A percentile compares a stretch with the other conserved stretches of the same genome.
phyloP scores from a whole-genome alignment of 2,113 vertebrate genomes.

The Cercocebus atys region DNA sequence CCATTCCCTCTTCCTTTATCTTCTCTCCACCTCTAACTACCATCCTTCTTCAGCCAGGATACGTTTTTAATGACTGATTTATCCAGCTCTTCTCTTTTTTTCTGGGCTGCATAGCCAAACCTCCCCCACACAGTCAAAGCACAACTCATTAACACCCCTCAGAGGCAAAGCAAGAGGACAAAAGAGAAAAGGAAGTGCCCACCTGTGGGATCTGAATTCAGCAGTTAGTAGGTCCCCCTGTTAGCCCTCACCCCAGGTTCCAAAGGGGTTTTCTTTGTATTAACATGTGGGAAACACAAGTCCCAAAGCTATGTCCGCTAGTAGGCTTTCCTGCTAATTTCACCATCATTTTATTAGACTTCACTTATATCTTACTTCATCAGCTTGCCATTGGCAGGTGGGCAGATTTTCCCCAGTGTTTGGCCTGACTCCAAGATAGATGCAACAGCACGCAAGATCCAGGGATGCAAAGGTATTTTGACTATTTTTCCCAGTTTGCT shows the following conservation, averaged over 20 bases:
- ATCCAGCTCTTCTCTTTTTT: not conserved
- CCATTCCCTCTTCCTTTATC: not conserved
- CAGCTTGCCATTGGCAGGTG: not conserved
- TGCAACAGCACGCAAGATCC: not conserved
- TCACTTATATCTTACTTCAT: not conserved
- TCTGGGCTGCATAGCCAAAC: not conserved
- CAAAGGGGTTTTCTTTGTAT: not conserved
- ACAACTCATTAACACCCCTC: not conserved
- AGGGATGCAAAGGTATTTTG: not conserved
- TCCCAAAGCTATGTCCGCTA: not conserved
- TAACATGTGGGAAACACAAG: not conserved
- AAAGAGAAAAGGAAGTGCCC: not conserved
- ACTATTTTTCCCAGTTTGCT: not conserved
- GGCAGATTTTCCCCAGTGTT: not conserved
- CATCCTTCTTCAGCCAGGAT: not conserved
- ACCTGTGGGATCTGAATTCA: not conserved
- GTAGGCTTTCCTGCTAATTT: not conserved
- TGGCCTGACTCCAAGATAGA: not conserved
- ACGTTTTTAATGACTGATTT: not conserved
- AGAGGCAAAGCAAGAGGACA: not conserved
- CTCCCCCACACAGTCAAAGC: not conserved
- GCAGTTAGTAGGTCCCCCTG: not conserved
- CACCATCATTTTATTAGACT: not conserved
- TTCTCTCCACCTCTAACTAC: not conserved
- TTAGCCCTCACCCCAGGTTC: not conserved